Percentiles rank a stretch among this genome's conserved stretches.
These are phyloP conservation scores for Bos indicus DNA, from an alignment of 2,113 vertebrate genomes.

Conservation along the genomic window DNA sequence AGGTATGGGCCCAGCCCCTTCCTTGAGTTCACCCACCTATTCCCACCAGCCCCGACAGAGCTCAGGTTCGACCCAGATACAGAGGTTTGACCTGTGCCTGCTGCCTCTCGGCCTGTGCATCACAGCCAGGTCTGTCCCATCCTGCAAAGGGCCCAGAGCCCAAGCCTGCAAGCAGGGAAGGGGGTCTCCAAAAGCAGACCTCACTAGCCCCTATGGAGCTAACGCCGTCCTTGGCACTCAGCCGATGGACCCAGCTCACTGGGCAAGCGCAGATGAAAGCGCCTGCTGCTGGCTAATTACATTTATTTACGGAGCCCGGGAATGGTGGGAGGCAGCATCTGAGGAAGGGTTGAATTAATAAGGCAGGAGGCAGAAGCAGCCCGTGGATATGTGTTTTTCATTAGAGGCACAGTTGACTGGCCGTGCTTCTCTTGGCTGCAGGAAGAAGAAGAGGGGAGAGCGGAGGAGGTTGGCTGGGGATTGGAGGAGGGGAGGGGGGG, in stretches of 20 bases:
- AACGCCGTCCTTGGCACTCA: background rate
- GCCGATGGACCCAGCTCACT: background rate
- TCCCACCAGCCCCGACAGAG: background rate
- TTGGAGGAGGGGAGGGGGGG: background rate
- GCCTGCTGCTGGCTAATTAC: slow-evolving; percentile 63
- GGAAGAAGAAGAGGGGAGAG: background rate
- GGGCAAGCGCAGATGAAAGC: background rate
- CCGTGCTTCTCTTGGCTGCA: slow-evolving; percentile 35
- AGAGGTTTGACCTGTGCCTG: fast-evolving
- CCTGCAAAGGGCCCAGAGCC: background rate
- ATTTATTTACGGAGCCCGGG: slow-evolving; percentile 72
- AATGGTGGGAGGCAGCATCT: slow-evolving; percentile 60
- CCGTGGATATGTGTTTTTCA: slow-evolving; percentile 71
- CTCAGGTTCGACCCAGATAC: background rate
- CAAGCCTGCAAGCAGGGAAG: background rate
- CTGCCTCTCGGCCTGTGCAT: background rate
- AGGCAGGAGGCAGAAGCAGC: slow-evolving; percentile 68
- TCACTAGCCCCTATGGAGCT: fast-evolving
- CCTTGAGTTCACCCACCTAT: too few relatives aligned
- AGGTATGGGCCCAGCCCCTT: background rate
- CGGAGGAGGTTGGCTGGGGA: background rate
- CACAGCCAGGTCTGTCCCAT: background rate
- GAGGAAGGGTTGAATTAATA: slow-evolving; percentile 75
- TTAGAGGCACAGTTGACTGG: slow-evolving; percentile 68
- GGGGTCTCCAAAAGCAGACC: background rate